These are phyloP conservation scores for Hofmannophila pseudospretella DNA, from an alignment of 2,888 invertebrate species.

Conservation along the genomic window DNA sequence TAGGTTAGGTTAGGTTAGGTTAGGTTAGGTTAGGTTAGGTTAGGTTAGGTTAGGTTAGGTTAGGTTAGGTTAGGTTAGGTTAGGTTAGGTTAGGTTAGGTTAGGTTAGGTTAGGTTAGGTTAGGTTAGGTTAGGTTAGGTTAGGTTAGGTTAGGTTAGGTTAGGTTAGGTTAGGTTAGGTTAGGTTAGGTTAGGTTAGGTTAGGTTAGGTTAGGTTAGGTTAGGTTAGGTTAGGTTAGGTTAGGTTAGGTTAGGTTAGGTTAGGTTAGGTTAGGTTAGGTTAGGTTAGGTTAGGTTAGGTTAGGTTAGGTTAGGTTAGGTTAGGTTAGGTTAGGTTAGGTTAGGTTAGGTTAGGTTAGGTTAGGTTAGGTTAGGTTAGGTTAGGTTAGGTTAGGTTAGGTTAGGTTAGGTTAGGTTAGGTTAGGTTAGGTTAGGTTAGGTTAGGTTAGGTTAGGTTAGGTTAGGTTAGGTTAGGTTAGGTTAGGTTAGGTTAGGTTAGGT, in stretches of 20 bases:
- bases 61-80: conserved; percentile 15
- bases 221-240: conserved; percentile 11
- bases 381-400: no score
- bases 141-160: conserved; percentile 20
- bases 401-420: no score
- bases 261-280: conserved; percentile 22
- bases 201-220: conserved; percentile 21
- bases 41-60: conserved; percentile 13
- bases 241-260: conserved; percentile 16
- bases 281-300: conserved; percentile 22
- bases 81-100: conserved; percentile 12
- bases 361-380: no score
- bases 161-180: conserved; percentile 19
- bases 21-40: conserved; percentile 14
- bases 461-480: no score
- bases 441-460: no score
- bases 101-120: conserved; percentile 15
- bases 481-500: no score
- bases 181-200: conserved; percentile 15
- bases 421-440: no score
- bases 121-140: conserved; percentile 19
- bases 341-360: no score
- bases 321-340: no score
- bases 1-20: conserved; percentile 12
- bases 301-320: conserved; percentile 10